Base-by-base conservation (phyloP, 2,888 invertebrate genomes). In the Volucella inflata region DNA sequence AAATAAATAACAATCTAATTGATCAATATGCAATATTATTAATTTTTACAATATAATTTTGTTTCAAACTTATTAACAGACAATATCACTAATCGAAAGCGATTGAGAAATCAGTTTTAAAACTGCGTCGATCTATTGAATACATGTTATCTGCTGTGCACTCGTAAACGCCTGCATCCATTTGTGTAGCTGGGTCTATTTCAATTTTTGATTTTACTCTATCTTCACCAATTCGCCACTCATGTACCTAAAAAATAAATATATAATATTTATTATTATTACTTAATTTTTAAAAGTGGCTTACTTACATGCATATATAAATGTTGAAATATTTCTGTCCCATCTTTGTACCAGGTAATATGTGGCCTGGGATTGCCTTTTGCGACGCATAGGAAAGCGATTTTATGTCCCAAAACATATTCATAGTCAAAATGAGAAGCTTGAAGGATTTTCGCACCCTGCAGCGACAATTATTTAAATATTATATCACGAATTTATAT, bases 281-380 rank as follows among this genome's bases (percentile, higher is more conserved):
- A 38, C 17, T 8, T 16, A 59, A 38, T 4, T 8, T 6, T 4
- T 2, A n/a, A 12, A 14, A 14, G 17, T 3, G n/a, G n/a, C 16
- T 10, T 88, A 94, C 95, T 94, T 92, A 97, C 98, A 91, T 98
- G 97, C 90, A 97, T 93, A 91, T 97, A 97, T 75, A 96, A 94
- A 93, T 98, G 98, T 38, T 96, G 95, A 89, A 97, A 97, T 90
- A 98, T 96, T 93, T 98, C 98, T 14, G 96, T 95, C 40, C 98
- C 98, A 91, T 98, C 98, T 91, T 98, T 98, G 91, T 97, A 97
- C 98, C 98, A 98, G 17, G 98, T 98, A 87, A 98, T 97, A 88
- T 97, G 96, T 0, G 98, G 98, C 55, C 97, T 93, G 0, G 98
- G 98, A 87, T 95, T 95, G 1, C 98, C 98, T 90, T 96, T 95